These are phyloP conservation scores for Apomyelois bistriatella DNA, from an alignment of 2,888 invertebrate genomes.

Conservation along the genomic window DNA sequence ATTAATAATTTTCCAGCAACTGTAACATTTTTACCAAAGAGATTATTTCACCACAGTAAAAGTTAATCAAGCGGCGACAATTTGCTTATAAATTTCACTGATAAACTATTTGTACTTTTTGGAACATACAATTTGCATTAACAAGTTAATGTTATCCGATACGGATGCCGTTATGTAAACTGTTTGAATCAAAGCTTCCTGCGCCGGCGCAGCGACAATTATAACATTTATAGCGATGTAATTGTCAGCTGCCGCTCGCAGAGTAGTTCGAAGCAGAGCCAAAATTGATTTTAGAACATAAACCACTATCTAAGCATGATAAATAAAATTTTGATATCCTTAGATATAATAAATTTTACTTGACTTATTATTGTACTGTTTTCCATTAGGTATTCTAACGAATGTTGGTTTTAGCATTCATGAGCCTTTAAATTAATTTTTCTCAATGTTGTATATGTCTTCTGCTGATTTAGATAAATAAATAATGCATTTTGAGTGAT, in stretches of 20 bases:
- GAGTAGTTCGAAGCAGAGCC: slow-evolving; percentile 23
- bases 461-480: too few relatives aligned
- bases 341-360: too few relatives aligned
- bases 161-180: slow-evolving; percentile 23
- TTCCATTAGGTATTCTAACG: too few relatives aligned
- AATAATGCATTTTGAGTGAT: too few relatives aligned
- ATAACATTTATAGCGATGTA: slow-evolving; percentile 47
- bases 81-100: slow-evolving; percentile 6
- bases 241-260: slow-evolving; percentile 43
- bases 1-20: too few relatives aligned
- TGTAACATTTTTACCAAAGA: too few relatives aligned
- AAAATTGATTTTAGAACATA: not conserved
- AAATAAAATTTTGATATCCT: too few relatives aligned
- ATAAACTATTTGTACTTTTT: not conserved
- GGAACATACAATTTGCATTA: not conserved
- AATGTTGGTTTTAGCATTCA: too few relatives aligned
- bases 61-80: slow-evolving; percentile 11
- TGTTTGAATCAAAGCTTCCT: slow-evolving; percentile 49
- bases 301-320: too few relatives aligned
- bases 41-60: not conserved
- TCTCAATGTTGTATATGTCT: too few relatives aligned
- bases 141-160: slow-evolving; percentile 4
- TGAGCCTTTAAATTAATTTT: too few relatives aligned
- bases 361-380: too few relatives aligned
- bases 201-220: slow-evolving; percentile 37